These are phyloP conservation scores for Dryomyza anilis DNA, from an alignment of 2,888 invertebrate species.

Conservation along the genomic window DNA sequence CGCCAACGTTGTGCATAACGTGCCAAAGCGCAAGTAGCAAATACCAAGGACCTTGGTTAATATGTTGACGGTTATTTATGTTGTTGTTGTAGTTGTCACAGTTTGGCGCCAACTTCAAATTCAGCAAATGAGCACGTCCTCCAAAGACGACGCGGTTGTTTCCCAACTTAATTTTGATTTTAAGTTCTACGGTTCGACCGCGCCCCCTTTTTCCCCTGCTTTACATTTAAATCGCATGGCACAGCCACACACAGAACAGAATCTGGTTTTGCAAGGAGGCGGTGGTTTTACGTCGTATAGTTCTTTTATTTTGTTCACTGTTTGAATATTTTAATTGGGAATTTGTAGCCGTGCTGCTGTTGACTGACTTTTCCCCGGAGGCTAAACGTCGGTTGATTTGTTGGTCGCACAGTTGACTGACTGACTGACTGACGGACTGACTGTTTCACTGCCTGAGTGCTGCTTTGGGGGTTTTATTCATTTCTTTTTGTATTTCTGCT, in stretches of 20 bases:
- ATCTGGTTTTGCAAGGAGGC: neutral
- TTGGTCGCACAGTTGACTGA: neutral
- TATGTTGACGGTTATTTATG: too few species aligned
- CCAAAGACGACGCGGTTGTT: constrained; percentile 39
- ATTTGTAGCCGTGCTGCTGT: constrained; percentile 11
- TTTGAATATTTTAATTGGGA: constrained; percentile 25
- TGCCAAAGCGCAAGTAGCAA: neutral
- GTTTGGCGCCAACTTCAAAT: constrained; percentile 16
- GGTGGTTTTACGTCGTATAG: too few species aligned
- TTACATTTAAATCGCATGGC: neutral
- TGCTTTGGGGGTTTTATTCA: constrained; percentile 3
- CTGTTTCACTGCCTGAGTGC: neutral
- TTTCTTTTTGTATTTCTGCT: too few species aligned
- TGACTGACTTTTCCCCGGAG: constrained; percentile 25
- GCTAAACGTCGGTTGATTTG: neutral
- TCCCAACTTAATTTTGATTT: constrained; percentile 33
- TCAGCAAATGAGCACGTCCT: constrained; percentile 24
- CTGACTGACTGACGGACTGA: neutral
- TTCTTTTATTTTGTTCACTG: neutral
- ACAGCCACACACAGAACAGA: neutral
- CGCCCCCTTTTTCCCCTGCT: neutral
- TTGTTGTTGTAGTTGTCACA: constrained; percentile 25
- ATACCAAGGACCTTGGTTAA: neutral
- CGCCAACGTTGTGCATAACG: constrained; percentile 9
- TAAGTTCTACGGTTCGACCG: neutral